These are phyloP conservation scores for Tamias sibiricus DNA, from an alignment of 2,113 vertebrate genomes.

Conservation along the genomic window DNA sequence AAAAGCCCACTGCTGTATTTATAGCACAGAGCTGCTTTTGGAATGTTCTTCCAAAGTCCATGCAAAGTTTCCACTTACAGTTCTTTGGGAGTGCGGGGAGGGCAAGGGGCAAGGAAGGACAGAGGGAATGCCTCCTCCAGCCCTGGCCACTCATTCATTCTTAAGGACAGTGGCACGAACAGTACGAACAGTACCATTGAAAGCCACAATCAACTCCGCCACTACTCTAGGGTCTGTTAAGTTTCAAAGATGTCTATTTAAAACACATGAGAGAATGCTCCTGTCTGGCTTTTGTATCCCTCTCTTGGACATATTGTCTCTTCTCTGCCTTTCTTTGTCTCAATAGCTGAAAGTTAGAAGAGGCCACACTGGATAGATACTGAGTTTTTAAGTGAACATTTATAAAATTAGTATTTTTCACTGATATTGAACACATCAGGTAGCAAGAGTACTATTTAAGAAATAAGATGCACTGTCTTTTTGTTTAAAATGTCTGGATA, in stretches of 20 bases:
- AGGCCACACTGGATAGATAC: background rate
- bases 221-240: background rate
- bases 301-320: background rate
- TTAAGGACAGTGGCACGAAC: conserved; percentile 26
- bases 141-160: background rate
- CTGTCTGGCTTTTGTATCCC: background rate
- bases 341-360: background rate
- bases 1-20: conserved; percentile 44
- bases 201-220: background rate
- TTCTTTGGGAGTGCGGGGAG: background rate
- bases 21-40: background rate
- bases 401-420: background rate
- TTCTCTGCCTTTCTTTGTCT: background rate
- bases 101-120: background rate
- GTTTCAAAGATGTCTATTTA: conserved; percentile 48
- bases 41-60: conserved; percentile 54
- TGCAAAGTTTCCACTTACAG: conserved; percentile 8
- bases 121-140: background rate
- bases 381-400: conserved; percentile 17
- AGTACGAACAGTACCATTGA: conserved; percentile 12
- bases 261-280: background rate
- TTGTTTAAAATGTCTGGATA: conserved; percentile 13
- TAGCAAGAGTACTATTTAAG: background rate
- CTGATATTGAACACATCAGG: background rate
- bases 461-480: background rate